Percentiles rank a stretch among this genome's conserved stretches.
phyloP scores from a whole-genome alignment of 2,113 vertebrate species.

The Tupaia tana region DNA sequence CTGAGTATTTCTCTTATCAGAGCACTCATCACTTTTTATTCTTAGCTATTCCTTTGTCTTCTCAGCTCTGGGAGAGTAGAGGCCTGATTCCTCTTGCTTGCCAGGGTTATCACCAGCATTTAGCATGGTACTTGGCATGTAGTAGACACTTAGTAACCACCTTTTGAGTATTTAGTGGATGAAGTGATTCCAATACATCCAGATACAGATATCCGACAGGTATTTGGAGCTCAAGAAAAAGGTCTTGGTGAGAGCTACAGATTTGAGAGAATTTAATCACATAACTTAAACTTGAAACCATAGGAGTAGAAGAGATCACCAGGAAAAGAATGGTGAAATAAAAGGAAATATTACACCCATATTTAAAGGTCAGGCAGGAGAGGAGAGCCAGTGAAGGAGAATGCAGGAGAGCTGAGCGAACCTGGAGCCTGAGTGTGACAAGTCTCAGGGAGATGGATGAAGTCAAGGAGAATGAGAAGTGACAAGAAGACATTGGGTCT shows the following conservation, averaged over 20 bases:
- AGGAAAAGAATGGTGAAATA: neutral
- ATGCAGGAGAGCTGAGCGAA: neutral
- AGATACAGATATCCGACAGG: neutral
- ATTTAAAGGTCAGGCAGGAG: neutral
- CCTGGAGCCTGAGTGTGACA: neutral
- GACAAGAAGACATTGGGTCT: neutral
- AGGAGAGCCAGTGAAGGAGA: neutral
- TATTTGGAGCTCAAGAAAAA: slow-evolving; percentile 4
- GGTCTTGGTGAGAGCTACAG: neutral
- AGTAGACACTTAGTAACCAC: neutral
- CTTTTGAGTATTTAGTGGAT: neutral
- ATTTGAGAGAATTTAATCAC: neutral
- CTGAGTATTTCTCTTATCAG: neutral
- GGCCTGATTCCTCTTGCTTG: neutral
- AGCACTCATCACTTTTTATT: neutral
- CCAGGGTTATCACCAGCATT: neutral
- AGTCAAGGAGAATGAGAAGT: neutral
- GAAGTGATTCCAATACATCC: neutral
- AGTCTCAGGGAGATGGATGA: neutral
- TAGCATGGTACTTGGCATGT: neutral
- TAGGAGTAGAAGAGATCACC: neutral
- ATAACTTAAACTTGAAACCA: neutral
- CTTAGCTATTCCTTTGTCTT: neutral
- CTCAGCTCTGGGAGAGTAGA: neutral
- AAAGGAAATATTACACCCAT: neutral